A percentile compares a stretch with the other conserved stretches of the same genome.
Conservation (phyloP, 2,113 vertebrate genomes). For the Scomber colias region DNA sequence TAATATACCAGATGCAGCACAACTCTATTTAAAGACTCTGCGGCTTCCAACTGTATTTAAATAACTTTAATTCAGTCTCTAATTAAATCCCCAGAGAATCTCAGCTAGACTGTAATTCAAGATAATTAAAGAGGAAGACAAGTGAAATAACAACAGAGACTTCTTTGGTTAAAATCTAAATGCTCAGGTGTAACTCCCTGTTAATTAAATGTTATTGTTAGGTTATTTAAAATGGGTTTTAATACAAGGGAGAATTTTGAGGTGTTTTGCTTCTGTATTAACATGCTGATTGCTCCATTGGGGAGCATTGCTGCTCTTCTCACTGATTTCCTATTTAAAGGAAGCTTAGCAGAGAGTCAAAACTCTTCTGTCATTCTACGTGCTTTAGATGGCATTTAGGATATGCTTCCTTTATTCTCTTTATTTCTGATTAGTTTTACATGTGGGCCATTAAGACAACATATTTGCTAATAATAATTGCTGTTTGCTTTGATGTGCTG, state of each 20-base stretch:
- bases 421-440: constrained; percentile 16
- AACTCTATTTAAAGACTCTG: constrained; percentile 78
- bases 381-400: constrained; percentile 41
- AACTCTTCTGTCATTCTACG: constrained; percentile 25
- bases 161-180: constrained; percentile 73
- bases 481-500: constrained; percentile 19
- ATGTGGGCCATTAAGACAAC: background rate
- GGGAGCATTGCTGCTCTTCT: constrained; percentile 37
- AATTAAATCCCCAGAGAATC: constrained; percentile 84
- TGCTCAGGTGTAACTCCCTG: constrained; percentile 79
- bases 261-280: constrained; percentile 77
- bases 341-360: constrained; percentile 45
- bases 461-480: constrained; percentile 5
- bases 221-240: constrained; percentile 65
- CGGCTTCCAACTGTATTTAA: constrained; percentile 78
- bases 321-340: constrained; percentile 58
- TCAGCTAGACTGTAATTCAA: constrained; percentile 67
- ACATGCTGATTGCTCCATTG: constrained; percentile 71
- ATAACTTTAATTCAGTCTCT: constrained; percentile 83
- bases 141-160: constrained; percentile 71
- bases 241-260: constrained; percentile 68
- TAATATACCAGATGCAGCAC: constrained; percentile 66
- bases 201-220: constrained; percentile 80
- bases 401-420: constrained; percentile 2
- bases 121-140: constrained; percentile 82